Evolutionary conservation across 2,113 vertebrate genomes (phyloP).

Genomic region (Tursiops truncatus): DNA sequence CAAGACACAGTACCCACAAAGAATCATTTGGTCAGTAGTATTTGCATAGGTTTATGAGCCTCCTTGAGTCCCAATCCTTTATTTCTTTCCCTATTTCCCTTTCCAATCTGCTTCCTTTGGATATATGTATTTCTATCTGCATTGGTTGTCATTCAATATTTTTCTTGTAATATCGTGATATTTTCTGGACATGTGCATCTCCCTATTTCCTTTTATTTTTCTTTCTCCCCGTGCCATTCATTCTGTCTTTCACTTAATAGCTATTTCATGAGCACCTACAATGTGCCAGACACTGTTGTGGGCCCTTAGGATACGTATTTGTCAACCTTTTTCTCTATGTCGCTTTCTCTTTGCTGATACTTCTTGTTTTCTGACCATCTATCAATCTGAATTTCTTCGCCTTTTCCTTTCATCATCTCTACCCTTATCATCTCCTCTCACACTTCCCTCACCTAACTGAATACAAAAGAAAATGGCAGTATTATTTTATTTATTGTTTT

Average conservation of each 20-base stretch:
- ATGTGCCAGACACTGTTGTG: not conserved
- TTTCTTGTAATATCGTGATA: not conserved
- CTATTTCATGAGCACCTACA: not conserved
- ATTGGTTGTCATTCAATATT: not conserved
- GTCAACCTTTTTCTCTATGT: not conserved
- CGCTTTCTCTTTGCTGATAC: not conserved
- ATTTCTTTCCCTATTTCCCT: not conserved
- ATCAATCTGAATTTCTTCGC: not conserved
- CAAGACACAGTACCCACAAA: not conserved
- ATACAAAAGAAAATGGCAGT: not conserved
- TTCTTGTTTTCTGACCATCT: not conserved
- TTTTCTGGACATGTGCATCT: not conserved
- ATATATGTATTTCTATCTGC: not conserved
- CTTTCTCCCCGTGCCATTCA: not conserved
- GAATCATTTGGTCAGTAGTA: not conserved
- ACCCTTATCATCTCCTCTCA: not conserved
- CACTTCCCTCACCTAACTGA: not conserved
- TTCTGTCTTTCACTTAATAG: not conserved
- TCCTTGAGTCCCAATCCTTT: not conserved
- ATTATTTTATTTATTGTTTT: not conserved
- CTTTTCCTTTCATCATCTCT: not conserved
- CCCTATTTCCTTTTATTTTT: not conserved
- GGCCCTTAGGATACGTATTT: not conserved
- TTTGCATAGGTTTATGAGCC: not conserved
- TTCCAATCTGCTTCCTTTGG: not conserved